These are phyloP conservation scores for Trissolcus japonicus DNA, from an alignment of 2,888 invertebrate species.

Conservation along the genomic window DNA sequence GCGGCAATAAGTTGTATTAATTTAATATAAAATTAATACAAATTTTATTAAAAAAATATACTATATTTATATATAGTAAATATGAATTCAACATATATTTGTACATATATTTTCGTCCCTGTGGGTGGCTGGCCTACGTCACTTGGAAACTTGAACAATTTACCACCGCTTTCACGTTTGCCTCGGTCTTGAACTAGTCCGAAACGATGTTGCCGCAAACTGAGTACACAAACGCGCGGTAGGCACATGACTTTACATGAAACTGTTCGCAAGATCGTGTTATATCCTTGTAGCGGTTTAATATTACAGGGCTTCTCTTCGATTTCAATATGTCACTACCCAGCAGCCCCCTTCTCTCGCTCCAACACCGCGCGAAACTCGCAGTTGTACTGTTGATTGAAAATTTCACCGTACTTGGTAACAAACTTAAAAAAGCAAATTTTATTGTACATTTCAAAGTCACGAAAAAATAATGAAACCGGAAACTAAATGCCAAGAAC, in stretches of 20 bases:
- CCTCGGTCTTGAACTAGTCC: conserved; percentile 43
- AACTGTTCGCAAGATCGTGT: conserved; percentile 42
- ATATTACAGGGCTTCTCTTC: conserved; percentile 46
- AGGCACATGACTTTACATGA: conserved; percentile 43
- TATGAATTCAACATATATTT: no score
- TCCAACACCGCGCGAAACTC: no score
- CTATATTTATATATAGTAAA: no score
- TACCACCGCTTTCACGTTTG: conserved; percentile 32
- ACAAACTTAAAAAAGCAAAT: no score
- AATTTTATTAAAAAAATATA: no score
- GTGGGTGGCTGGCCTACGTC: conserved; percentile 38
- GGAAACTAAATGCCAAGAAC: conserved; percentile 3
- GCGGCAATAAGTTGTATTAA: no score
- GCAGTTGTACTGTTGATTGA: no score
- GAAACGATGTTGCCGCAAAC: conserved; percentile 38
- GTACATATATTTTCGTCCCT: no score
- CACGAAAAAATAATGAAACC: neutral
- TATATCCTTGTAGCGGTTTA: conserved; percentile 43
- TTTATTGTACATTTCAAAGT: neutral
- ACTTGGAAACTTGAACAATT: conserved; percentile 50
- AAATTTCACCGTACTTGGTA: no score
- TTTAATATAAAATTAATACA: no score
- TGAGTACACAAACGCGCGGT: conserved; percentile 42
- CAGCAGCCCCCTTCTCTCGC: neutral
- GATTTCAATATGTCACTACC: conserved; percentile 37